Conservation (phyloP, 2,113 vertebrate genomes). For the Neodontobutis hainanensis region DNA sequence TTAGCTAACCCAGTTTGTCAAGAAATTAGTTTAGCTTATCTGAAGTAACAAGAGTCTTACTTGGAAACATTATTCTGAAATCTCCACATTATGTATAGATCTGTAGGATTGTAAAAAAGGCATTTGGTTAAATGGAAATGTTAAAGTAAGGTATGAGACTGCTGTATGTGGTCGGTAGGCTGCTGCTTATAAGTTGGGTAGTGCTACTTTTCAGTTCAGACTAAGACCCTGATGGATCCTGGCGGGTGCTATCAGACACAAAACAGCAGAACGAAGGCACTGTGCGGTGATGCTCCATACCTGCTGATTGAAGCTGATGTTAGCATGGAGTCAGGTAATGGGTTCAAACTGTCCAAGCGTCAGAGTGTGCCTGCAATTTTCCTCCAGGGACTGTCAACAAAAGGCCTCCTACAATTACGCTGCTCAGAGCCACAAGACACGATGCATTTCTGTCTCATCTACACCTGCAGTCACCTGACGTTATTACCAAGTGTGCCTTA, state of each 20-base stretch:
- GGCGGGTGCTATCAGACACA: conserved; percentile 26
- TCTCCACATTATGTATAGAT: not conserved
- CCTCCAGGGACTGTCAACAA: conserved; percentile 62
- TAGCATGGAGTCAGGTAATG: conserved; percentile 69
- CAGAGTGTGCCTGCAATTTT: conserved; percentile 63
- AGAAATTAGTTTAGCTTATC: conserved; percentile 26
- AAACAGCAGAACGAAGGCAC: conserved; percentile 30
- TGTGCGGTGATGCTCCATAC: conserved; percentile 43
- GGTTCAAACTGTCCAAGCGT: conserved; percentile 67
- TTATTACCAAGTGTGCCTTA: conserved; percentile 49
- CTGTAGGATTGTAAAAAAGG: not conserved
- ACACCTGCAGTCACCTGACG: conserved; percentile 49
- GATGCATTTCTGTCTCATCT: conserved; percentile 68
- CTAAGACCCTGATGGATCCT: conserved; percentile 10
- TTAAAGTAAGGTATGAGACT: conserved; percentile 7
- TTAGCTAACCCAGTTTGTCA: conserved; percentile 29
- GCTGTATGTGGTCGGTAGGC: not conserved
- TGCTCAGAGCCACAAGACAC: conserved; percentile 55
- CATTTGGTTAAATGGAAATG: not conserved
- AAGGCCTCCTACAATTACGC: conserved; percentile 69
- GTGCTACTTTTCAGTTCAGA: conserved; percentile 12
- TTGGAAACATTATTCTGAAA: not conserved
- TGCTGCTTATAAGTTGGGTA: conserved; percentile 23
- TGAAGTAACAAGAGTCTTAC: conserved; percentile 4
- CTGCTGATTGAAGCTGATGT: conserved; percentile 69